These are phyloP conservation scores for Gymnarchus niloticus DNA, from an alignment of 2,113 vertebrate genomes.

Conservation along the genomic window DNA sequence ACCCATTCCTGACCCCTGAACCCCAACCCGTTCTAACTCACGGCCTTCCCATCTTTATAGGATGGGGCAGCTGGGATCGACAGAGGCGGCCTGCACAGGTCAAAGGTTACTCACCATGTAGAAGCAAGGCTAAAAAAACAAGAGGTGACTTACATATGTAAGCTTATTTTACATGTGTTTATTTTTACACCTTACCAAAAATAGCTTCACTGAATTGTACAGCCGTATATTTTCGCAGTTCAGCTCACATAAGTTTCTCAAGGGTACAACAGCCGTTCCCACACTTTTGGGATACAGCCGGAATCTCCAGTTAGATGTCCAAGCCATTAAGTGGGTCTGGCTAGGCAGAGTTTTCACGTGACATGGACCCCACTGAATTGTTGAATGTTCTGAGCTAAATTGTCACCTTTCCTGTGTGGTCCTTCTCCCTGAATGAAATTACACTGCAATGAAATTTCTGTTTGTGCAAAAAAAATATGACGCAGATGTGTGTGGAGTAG, in stretches of 20 bases:
- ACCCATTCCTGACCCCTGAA: neutral
- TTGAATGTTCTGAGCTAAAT: too few relatives aligned
- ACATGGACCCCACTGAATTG: neutral
- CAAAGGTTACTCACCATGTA: neutral
- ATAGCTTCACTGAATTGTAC: neutral
- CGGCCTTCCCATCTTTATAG: neutral
- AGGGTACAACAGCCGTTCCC: neutral
- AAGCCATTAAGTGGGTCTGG: neutral
- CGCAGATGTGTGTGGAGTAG: too few relatives aligned
- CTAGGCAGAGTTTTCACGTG: neutral
- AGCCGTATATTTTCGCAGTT: neutral
- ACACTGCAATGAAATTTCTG: too few relatives aligned
- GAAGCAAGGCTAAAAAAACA: neutral
- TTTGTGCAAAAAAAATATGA: too few relatives aligned
- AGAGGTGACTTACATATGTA: neutral
- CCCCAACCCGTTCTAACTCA: neutral
- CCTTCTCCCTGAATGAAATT: too few relatives aligned
- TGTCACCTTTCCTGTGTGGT: too few relatives aligned
- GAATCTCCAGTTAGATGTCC: neutral
- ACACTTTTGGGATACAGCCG: neutral
- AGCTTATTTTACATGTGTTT: neutral
- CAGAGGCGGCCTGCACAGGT: neutral
- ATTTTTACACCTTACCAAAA: neutral
- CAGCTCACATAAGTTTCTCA: neutral
- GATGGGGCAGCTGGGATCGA: neutral